These are phyloP conservation scores for Amphipyra berbera DNA, from an alignment of 2,888 invertebrate species.

Conservation along the genomic window DNA sequence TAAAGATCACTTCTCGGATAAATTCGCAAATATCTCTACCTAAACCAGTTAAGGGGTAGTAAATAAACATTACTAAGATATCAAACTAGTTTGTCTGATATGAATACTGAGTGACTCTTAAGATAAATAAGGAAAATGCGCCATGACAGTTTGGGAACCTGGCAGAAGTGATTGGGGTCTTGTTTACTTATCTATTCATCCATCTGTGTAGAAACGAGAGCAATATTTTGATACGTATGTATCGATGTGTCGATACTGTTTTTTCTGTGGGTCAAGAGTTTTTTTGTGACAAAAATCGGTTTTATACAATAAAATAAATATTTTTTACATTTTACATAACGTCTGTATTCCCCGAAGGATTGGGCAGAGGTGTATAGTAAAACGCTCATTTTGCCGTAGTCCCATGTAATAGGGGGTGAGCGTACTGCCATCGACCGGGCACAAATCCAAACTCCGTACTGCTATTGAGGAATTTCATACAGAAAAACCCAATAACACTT, in stretches of 20 bases:
- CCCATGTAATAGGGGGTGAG: too few relatives aligned
- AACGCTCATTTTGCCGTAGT: too few relatives aligned
- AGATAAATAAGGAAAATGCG: conserved; percentile 32
- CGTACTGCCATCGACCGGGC: too few relatives aligned
- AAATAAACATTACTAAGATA: conserved; percentile 40
- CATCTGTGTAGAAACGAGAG: conserved; percentile 17
- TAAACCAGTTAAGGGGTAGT: conserved; percentile 24
- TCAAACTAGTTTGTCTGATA: conserved; percentile 30
- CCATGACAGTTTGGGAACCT: conserved; percentile 37
- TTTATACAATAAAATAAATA: too few relatives aligned
- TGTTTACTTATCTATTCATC: conserved; percentile 45
- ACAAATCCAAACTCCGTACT: too few relatives aligned
- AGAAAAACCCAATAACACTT: too few relatives aligned
- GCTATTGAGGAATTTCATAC: too few relatives aligned
- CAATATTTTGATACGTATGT: conserved; percentile 28
- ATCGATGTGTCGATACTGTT: conserved; percentile 14
- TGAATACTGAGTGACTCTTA: conserved; percentile 37
- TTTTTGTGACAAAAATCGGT: neutral
- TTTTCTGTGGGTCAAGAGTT: conserved; percentile 14
- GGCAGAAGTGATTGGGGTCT: conserved; percentile 44
- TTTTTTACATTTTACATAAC: too few relatives aligned
- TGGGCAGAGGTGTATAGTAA: too few relatives aligned
- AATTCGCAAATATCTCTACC: neutral
- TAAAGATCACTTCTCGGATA: neutral
- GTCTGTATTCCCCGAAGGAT: too few relatives aligned